These are phyloP conservation scores for Pollachius pollachius DNA, from an alignment of 2,113 vertebrate genomes.

Conservation along the genomic window DNA sequence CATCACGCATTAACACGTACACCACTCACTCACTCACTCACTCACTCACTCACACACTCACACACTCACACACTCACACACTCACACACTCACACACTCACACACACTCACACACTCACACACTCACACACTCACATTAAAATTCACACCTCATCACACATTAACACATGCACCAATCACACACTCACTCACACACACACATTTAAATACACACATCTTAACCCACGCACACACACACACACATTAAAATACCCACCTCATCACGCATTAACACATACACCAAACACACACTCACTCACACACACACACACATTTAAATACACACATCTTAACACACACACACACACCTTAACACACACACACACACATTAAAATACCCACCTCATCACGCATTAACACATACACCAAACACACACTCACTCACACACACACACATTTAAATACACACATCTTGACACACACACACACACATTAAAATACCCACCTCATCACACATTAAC, in stretches of 20 bases:
- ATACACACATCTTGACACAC: not conserved
- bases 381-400: not conserved
- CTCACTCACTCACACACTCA: not conserved
- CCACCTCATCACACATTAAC: not conserved
- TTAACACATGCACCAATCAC: not conserved
- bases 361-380: not conserved
- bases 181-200: not conserved
- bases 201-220: too few species aligned
- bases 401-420: not conserved
- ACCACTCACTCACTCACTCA: not conserved
- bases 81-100: conserved; percentile 61
- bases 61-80: not conserved
- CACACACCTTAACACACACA: not conserved
- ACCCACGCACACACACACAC: too few species aligned
- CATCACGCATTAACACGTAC: too few species aligned
- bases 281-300: too few species aligned
- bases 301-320: too few species aligned
- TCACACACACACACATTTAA: too few species aligned
- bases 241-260: too few species aligned
- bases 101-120: not conserved
- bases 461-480: not conserved
- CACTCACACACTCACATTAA: not conserved
- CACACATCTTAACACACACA: too few species aligned
- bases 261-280: too few species aligned
- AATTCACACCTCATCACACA: not conserved